Evolutionary conservation across 2,797 vertebrate species (phyloP), one percentile per base, ranked within the genome.

Genomic region (Acanthurus leucopareius): DNA sequence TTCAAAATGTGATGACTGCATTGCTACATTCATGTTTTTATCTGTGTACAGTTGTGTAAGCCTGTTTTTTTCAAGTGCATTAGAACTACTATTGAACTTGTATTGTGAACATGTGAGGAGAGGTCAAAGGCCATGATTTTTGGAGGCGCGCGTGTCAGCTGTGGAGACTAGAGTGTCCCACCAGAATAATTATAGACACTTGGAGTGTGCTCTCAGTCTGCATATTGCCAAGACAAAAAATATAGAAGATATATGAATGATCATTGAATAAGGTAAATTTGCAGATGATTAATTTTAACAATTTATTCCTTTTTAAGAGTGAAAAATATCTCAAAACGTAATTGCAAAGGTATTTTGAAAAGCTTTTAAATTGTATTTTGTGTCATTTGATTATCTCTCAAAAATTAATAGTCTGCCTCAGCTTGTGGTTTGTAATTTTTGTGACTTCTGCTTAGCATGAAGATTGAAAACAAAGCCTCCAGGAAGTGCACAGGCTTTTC

Each of bases 11-110:
- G 93, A 93, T 71, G 91, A 94, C 93, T 92, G 93, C 92, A 91
- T 93, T 84, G 86, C 82, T 92, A 89, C 85, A 82, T 87, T 92
- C 85, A 81, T 89, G 79, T 92, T 89, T 91, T 78, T 82, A 90
- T 91, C 89, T 86, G 85, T 93, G 91, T 92, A 90, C 88, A 92
- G 84, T 88, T 93, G 82, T 87, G 77, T 90, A 88, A 92, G 86
- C 90, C 88, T 86, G 82, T 91, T 90, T 90, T 90, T 89, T 83
- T 66, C 85, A 93, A 93, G 94, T 95, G 94, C 94, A 92, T 94
- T 92, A 94, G 94, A 95, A 95, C 94, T 95, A 95, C 94, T 94
- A 92, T 92, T 92, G 89, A 93, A 89, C 87, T 92, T 83, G 87
- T 85, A 77, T 93, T 92, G 91, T 92, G 91, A 94, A 94, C 83